Base-by-base conservation (phyloP, 2,797 vertebrate species). In the Ctenopoma multispine region DNA sequence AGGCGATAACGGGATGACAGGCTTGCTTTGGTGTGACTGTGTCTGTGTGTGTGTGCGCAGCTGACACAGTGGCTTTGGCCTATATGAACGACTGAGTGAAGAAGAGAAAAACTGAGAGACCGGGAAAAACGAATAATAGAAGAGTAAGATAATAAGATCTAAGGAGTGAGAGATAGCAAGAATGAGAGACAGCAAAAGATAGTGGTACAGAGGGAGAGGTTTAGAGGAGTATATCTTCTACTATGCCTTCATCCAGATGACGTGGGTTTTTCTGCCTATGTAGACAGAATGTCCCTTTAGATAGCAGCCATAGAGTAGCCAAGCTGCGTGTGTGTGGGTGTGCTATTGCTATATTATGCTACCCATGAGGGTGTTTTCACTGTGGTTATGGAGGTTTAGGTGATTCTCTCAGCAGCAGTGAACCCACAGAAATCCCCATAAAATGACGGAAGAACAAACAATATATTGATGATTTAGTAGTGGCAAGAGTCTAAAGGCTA, bases 1-100 rank as follows among this genome's bases (percentile, higher is more conserved):
- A 73, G 76, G 66, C 9, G 86, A 89, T 90, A 87, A 72, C 75
- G 69, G 81, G 62, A 82, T 84, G 75, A 86, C 73, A 83, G 74
- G 65, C 72, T 36, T 12, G 71, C 84, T 84, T 83, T 80, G 74
- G 83, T 80, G 80, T 75, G 69, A 48, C 58, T 1, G 43, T 20
- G 44, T 41, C n/a, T 20, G 11, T 54, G 29, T 21, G 54, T n/a
- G 63, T 50, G 44, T 36, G 49, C 36, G 21, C 34, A 58, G 53
- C 57, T 6, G 29, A 54, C 29, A 38, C 34, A 49, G 63, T 69
- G 76, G 58, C 51, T 79, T 72, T 48, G 27, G 53, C 62, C 41
- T 56, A 51, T 69, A 61, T 56, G 70, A 66, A 70, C 1, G 6
- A 38, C 54, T 34, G n/a, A 23, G 41, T 21, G 4, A 53, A 67